phyloP scores from a whole-genome alignment of 2,797 vertebrate species.

The Gymnothorax javanicus region DNA sequence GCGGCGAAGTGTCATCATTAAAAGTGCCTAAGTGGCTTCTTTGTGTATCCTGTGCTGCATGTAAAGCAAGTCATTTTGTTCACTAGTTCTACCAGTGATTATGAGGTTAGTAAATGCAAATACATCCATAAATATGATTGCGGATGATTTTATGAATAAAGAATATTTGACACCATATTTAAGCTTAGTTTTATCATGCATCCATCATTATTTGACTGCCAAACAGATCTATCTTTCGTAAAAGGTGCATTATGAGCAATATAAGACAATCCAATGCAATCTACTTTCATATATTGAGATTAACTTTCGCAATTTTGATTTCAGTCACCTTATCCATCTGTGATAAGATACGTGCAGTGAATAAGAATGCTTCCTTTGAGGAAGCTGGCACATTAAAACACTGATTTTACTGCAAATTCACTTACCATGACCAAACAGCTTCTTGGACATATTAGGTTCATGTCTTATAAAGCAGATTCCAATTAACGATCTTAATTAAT shows the following conservation, averaged over 20 bases:
- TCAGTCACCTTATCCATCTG: not conserved
- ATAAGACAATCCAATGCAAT: not conserved
- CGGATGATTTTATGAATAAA: not conserved
- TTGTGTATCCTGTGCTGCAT: not conserved
- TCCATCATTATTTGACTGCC: not conserved
- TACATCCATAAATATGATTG: not conserved
- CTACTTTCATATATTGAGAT: not conserved
- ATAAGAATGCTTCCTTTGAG: not conserved
- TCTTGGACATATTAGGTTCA: slow-evolving; percentile 2
- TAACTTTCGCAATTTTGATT: not conserved
- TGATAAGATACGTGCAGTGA: not conserved
- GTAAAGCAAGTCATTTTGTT: not conserved
- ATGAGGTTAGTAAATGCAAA: not conserved
- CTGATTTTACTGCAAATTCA: slow-evolving; percentile 3
- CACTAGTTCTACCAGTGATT: not conserved
- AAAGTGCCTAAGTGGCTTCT: not conserved
- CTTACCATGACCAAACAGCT: slow-evolving; percentile 7
- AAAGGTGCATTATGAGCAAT: not conserved
- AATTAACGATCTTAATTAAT: slow-evolving; percentile 16
- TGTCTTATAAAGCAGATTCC: slow-evolving; percentile 5
- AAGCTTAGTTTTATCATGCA: not conserved
- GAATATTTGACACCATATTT: not conserved
- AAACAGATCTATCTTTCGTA: not conserved
- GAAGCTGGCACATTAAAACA: not conserved
- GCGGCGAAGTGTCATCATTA: no score